Base-by-base conservation (phyloP, 2,888 invertebrate genomes). In the Physocephala rufipes region DNA sequence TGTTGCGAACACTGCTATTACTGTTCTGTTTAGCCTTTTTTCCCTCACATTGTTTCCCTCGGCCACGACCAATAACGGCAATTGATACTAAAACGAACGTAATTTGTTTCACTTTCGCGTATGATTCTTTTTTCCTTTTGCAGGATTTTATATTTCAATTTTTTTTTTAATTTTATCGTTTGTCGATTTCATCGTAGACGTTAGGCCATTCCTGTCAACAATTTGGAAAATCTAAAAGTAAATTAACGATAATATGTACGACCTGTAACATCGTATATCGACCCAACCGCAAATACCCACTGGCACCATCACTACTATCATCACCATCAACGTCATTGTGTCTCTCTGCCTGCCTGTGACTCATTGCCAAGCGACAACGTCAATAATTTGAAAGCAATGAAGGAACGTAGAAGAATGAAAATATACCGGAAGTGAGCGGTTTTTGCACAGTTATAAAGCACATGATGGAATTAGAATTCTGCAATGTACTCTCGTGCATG, bases 221-320 rank as follows among this genome's bases (percentile, higher is more conserved):
- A 66, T 55, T 66, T 66, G 36, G 47, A 68, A 68, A 68, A 26
- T 61, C 68, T 68, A 51, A 68, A 68, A 68, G 61, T 61, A 68
- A 68, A 68, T 68, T 68, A 68, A 68, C 68, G 61, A 45, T 36
- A 26, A 43, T 58, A 36, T 59, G 30, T 49, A 13, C 51, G 28
- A 28, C 13, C 51, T 9, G 24, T 51, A 16, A 12, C 19, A 3
- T 15, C 49, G 15, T 15, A 7, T 49, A 49, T 19, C 15, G 16
- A 36, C 4, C 36, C 49, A 13, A n/a, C 49, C 15, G 16, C 49
- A 13, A 4, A n/a, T 19, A n/a, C 2, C 21, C 21, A 7, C 2
- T 28, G 7, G 12, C 15, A 53, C n/a, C 26, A 2, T 21, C 26
- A 26, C 63, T 1, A 47, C 63, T 9, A 16, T 30, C n/a, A 55